phyloP scores from a whole-genome alignment of 1,140 invertebrate genomes.

The Drosophila novamexicana region DNA sequence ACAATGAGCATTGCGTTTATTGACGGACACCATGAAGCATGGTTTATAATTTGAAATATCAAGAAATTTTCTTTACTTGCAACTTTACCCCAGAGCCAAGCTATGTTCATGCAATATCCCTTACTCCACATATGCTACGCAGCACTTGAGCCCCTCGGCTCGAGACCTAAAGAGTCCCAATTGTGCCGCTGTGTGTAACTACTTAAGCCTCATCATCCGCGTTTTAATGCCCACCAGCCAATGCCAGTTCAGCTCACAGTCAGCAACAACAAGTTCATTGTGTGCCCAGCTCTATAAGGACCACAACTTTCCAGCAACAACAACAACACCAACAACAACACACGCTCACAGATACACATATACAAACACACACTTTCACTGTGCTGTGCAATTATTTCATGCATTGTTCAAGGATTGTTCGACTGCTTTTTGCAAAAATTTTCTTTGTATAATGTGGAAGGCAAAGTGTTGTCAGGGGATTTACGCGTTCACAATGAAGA shows the following conservation, averaged over 20 bases:
- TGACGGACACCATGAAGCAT: constrained; percentile 3
- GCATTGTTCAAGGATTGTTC: constrained; percentile 79
- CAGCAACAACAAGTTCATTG: constrained; percentile 27
- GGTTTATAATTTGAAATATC: constrained; percentile 32
- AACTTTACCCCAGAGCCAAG: constrained; percentile 2
- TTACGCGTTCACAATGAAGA: constrained; percentile 63
- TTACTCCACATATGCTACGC: constrained; percentile 57
- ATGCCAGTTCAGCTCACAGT: constrained; percentile 23
- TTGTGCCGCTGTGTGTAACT: constrained; percentile 48
- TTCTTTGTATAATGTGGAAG: constrained; percentile 63
- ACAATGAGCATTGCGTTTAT: constrained; percentile 5
- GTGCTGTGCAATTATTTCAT: constrained; percentile 72
- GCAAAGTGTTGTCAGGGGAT: constrained; percentile 79
- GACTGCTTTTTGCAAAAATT: constrained; percentile 62
- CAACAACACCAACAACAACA: not conserved
- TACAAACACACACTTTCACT: constrained; percentile 8
- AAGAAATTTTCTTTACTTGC: constrained; percentile 15
- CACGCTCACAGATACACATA: constrained; percentile 8
- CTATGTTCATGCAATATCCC: constrained; percentile 4
- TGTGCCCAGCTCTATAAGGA: constrained; percentile 56
- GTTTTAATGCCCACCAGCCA: constrained; percentile 75
- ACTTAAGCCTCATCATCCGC: constrained; percentile 79
- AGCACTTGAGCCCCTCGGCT: constrained; percentile 56
- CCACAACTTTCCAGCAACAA: constrained; percentile 41
- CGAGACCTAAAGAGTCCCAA: constrained; percentile 50